Base-by-base conservation (phyloP, 2,113 vertebrate genomes). In the Tragelaphus imberbis region DNA sequence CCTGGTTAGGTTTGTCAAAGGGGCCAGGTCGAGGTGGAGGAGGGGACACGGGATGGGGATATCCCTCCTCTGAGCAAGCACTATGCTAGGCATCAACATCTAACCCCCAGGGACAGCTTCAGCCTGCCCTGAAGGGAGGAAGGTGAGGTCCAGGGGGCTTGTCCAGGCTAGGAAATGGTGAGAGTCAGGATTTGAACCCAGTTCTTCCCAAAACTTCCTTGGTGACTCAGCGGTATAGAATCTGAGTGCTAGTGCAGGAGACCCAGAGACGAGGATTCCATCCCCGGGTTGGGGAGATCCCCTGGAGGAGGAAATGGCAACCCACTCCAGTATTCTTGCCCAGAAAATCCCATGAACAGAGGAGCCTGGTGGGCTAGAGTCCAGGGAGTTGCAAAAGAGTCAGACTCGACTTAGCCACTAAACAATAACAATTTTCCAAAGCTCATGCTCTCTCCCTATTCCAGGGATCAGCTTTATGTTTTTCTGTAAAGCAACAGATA, bases 1-100 rank as follows among this genome's bases (percentile, higher is more conserved):
- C 40, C 12, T n/a, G 58, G 44, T 55, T 36, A 80, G 27, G 10
- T 30, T 30, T 30, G 51, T 59, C 89, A 30, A 13, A 9, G n/a
- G 30, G 49, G 21, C 23, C 4, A 40, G 13, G 33, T 51, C 7
- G 28, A 27, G 30, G 8, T 7, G 4, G 5, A 30, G 33, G 40
- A 53, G 19, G 21, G 28, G 4, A 49, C 1, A 23, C 0, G 1
- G 17, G 11, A 49, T 23, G 53, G 13, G 13, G 14, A 11, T 25
- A 4, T 9, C 44, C 30, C 28, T 84, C 3, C 49, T 94, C 44
- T 49, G 36, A 55, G 68, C 40, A 11, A 55, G 30, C 56, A 16
- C 14, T 61, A 58, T 49, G 55, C 28, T 40, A 56, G 30, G 15
- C 33, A 3, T 36, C 75, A 47, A 40, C 61, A 1, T 49, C 25